These are phyloP conservation scores for Manis crassicaudata DNA, from an alignment of 2,797 vertebrate species.

Conservation along the genomic window DNA sequence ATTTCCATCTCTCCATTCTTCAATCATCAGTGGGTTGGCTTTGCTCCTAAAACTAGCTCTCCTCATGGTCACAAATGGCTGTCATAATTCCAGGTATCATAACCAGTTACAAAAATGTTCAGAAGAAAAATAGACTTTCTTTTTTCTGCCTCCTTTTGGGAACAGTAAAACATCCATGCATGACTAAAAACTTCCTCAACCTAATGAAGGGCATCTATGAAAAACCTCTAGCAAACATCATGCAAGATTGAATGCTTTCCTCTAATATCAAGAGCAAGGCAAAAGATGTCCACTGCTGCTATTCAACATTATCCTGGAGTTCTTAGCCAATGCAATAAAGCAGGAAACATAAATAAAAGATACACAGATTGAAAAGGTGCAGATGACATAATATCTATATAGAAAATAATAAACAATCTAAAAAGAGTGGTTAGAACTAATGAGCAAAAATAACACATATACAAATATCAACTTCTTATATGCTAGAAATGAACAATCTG, in stretches of 20 bases:
- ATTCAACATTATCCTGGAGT: neutral
- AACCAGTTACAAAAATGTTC: neutral
- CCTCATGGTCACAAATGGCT: neutral
- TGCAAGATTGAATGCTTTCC: neutral
- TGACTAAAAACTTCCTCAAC: neutral
- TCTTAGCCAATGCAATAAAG: neutral
- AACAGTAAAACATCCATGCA: neutral
- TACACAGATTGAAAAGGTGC: neutral
- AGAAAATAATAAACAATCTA: neutral
- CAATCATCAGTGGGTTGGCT: neutral
- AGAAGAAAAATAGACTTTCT: neutral
- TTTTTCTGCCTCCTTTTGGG: neutral
- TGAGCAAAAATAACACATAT: neutral
- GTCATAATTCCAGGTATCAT: neutral
- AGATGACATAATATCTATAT: no score
- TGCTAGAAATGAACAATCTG: neutral
- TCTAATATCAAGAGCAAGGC: neutral
- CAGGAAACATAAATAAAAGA: neutral
- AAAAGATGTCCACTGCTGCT: neutral
- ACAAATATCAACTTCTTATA: neutral
- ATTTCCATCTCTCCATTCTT: neutral
- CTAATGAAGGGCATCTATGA: neutral
- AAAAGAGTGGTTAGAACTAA: neutral
- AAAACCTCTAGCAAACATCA: neutral
- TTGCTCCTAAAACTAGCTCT: neutral